Percentiles rank a stretch among this genome's conserved stretches.
phyloP scores from a whole-genome alignment of 1,140 invertebrate species.

The Drosophila tristis region DNA sequence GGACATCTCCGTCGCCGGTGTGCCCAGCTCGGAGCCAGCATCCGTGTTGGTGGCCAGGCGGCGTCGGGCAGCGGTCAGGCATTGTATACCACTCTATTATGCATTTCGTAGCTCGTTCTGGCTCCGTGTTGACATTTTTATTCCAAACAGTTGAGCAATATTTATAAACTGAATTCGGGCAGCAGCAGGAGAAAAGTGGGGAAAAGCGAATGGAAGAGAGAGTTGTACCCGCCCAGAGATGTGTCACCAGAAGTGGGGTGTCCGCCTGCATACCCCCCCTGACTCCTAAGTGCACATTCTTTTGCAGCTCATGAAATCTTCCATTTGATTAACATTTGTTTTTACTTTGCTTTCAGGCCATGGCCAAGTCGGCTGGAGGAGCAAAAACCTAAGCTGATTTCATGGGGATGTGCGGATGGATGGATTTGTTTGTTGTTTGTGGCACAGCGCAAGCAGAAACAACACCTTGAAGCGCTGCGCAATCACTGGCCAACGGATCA shows the following conservation, averaged over 20 bases:
- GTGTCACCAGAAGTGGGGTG: too few relatives aligned
- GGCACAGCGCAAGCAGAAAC: slow-evolving; percentile 26
- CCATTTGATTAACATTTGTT: slow-evolving; percentile 44
- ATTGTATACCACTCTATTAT: slow-evolving; percentile 72
- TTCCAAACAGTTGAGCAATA: slow-evolving; percentile 77
- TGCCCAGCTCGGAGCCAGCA: slow-evolving; percentile 9
- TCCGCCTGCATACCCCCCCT: slow-evolving; percentile 10
- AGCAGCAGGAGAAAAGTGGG: background rate
- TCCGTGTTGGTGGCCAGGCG: background rate
- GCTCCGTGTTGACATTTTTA: slow-evolving; percentile 77
- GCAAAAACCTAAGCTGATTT: slow-evolving; percentile 1
- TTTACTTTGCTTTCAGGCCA: background rate
- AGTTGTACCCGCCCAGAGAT: background rate
- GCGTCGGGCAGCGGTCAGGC: slow-evolving; percentile 3
- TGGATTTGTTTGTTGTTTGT: slow-evolving; percentile 33
- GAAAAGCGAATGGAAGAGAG: background rate
- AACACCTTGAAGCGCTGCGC: slow-evolving; percentile 36
- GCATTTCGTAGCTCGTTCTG: slow-evolving; percentile 63
- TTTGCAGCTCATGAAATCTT: slow-evolving; percentile 34
- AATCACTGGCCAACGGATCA: slow-evolving; percentile 4
- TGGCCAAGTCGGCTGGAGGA: slow-evolving; percentile 11
- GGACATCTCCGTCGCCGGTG: slow-evolving; percentile 63
- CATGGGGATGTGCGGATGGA: background rate
- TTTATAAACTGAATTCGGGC: slow-evolving; percentile 57
- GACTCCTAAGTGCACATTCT: background rate